Conservation (phyloP, 2,797 vertebrate species). For the Enteromius mattozi region DNA sequence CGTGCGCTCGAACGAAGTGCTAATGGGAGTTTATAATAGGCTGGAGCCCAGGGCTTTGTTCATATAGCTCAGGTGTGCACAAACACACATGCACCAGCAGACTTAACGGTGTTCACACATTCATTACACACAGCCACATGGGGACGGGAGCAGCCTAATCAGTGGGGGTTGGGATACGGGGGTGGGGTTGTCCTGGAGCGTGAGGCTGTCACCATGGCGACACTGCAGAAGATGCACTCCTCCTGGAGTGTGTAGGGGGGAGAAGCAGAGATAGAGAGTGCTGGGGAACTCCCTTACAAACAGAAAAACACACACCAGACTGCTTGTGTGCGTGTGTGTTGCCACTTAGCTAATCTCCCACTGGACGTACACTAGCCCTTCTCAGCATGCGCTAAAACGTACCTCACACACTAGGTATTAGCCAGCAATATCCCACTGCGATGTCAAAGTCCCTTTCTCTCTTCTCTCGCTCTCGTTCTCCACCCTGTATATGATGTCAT, state of each 20-base stretch:
- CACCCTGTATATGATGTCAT: conserved; percentile 64
- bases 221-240: conserved; percentile 72
- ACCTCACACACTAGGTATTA: conserved; percentile 73
- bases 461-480: conserved; percentile 48
- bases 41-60: conserved; percentile 8
- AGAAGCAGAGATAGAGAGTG: conserved; percentile 32
- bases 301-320: conserved; percentile 32
- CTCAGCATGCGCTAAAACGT: conserved; percentile 61
- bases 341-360: conserved; percentile 60
- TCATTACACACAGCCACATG: conserved; percentile 56
- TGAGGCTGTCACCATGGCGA: conserved; percentile 79
- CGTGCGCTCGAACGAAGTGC: conserved; percentile 14
- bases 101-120: conserved; percentile 46
- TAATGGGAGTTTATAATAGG: conserved; percentile 30
- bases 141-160: conserved; percentile 51
- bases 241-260: conserved; percentile 53
- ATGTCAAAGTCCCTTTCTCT: conserved; percentile 48
- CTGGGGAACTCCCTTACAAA: conserved; percentile 43
- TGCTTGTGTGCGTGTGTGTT: conserved; percentile 22
- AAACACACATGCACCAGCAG: conserved; percentile 18
- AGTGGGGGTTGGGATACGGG: conserved; percentile 74
- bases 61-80: conserved; percentile 30
- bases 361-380: conserved; percentile 58
- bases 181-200: conserved; percentile 75
- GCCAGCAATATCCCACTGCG: conserved; percentile 67